These are phyloP conservation scores for Amblyopsis rosae DNA, from an alignment of 2,113 vertebrate species.

Conservation along the genomic window DNA sequence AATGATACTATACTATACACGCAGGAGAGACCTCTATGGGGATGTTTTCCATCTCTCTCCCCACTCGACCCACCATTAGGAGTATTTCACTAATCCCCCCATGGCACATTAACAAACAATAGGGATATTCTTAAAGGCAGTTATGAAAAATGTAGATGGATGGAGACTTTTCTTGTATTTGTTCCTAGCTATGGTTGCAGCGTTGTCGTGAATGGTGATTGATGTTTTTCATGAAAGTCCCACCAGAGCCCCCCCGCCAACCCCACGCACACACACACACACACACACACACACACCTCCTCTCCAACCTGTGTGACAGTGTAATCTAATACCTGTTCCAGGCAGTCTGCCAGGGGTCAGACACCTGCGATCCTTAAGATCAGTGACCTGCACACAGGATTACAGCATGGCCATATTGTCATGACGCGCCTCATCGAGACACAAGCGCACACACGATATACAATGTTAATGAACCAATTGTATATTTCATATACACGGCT, in stretches of 20 bases:
- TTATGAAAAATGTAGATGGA: conserved; percentile 8
- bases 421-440: conserved; percentile 11
- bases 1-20: too few species aligned
- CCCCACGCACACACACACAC: background rate
- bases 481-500: too few species aligned
- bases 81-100: too few species aligned
- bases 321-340: conserved; percentile 56
- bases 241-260: conserved; percentile 14
- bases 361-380: conserved; percentile 56
- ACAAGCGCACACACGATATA: background rate
- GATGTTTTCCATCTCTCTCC: too few species aligned
- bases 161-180: too few species aligned
- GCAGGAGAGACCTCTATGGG: too few species aligned
- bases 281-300: background rate
- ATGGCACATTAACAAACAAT: too few species aligned
- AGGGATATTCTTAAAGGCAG: background rate
- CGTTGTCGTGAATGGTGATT: conserved; percentile 48
- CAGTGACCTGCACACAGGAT: conserved; percentile 45
- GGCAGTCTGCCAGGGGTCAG: conserved; percentile 45
- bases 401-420: conserved; percentile 23
- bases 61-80: too few species aligned
- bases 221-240: conserved; percentile 39
- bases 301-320: conserved; percentile 4
- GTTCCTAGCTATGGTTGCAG: background rate
- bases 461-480: background rate